Conservation (phyloP, 1,140 invertebrate species). For the Anastrepha ludens region DNA sequence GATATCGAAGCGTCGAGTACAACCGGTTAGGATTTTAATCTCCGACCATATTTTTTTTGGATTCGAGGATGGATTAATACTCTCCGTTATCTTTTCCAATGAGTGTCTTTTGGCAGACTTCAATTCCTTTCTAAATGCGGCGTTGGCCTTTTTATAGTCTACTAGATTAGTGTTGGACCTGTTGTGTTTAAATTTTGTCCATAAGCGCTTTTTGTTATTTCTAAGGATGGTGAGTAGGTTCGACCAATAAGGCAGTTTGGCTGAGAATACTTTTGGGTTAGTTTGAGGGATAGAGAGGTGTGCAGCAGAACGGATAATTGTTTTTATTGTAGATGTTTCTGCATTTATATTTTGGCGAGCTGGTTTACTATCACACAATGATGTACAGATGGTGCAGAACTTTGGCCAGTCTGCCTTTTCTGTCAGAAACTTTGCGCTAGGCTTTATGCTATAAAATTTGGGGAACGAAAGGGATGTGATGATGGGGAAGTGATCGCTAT, state of each 20-base stretch:
- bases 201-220: slow-evolving; percentile 16
- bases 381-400: not conserved
- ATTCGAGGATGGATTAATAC: slow-evolving; percentile 52
- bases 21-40: slow-evolving; percentile 54
- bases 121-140: slow-evolving; percentile 53
- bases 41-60: slow-evolving; percentile 57
- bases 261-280: not conserved
- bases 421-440: not conserved
- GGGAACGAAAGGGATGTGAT: not conserved
- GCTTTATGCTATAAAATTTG: not conserved
- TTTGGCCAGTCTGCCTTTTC: slow-evolving; percentile 42
- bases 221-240: not conserved
- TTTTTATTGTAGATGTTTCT: not conserved
- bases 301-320: slow-evolving; percentile 6
- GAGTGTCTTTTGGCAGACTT: slow-evolving; percentile 20
- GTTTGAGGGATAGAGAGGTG: slow-evolving; percentile 49
- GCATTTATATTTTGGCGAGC: not conserved
- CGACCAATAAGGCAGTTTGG: not conserved
- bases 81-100: slow-evolving; percentile 55
- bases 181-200: not conserved
- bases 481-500: slow-evolving; percentile 58
- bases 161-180: slow-evolving; percentile 35
- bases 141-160: slow-evolving; percentile 57
- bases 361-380: not conserved
- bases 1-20: not conserved